phyloP scores from a whole-genome alignment of 2,888 invertebrate species.

The Hipparchia sbordonii region DNA sequence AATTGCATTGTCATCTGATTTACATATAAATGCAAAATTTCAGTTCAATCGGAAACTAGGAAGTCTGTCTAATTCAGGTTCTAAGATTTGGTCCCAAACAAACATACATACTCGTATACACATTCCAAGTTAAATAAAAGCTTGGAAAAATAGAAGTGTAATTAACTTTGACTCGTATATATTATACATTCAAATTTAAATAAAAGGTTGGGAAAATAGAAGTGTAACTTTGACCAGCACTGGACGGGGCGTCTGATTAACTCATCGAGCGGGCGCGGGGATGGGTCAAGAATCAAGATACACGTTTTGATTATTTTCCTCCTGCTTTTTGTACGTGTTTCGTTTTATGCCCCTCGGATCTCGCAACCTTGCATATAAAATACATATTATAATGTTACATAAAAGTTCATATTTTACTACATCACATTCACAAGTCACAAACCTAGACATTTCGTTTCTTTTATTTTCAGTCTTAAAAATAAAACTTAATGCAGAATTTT shows the following conservation, averaged over 20 bases:
- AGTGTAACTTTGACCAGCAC: conserved; percentile 57
- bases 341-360: conserved; percentile 4
- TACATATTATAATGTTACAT: neutral
- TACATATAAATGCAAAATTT: too few species aligned
- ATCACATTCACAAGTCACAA: neutral
- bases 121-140: too few species aligned
- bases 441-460: neutral
- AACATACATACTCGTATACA: too few species aligned
- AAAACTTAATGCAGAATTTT: neutral
- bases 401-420: neutral
- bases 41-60: too few species aligned
- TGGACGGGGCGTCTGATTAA: conserved; percentile 71
- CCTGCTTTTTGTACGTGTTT: conserved; percentile 39
- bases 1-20: too few species aligned
- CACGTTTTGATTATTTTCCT: conserved; percentile 64
- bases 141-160: too few species aligned
- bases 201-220: too few species aligned
- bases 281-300: conserved; percentile 60
- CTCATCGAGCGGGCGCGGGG: conserved; percentile 60
- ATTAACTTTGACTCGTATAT: too few species aligned
- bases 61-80: too few species aligned
- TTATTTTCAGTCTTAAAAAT: neutral
- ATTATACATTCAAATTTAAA: too few species aligned
- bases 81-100: too few species aligned
- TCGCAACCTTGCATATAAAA: conserved; percentile 5